Evolutionary conservation across 2,113 vertebrate species (phyloP).

Genomic region (Nematolebias whitei): DNA sequence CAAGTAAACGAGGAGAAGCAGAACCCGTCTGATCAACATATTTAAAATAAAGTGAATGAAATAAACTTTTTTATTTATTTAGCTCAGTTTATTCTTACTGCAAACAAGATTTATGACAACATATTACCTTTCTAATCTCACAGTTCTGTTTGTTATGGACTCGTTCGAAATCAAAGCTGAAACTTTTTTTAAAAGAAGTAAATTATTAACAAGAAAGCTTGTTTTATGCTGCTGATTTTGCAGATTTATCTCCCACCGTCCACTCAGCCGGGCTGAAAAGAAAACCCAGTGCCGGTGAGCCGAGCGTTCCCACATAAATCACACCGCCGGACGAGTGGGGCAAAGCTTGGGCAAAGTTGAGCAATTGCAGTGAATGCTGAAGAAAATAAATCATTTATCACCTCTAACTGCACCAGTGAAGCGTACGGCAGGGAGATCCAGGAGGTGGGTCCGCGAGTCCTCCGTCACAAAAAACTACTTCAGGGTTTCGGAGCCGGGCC

Average conservation of each 20-base stretch:
- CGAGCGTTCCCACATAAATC: conserved; percentile 64
- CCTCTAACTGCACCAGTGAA: conserved; percentile 49
- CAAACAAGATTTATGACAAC: background rate
- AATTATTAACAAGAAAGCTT: conserved; percentile 19
- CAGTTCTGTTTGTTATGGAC: background rate
- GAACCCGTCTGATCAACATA: too few relatives aligned
- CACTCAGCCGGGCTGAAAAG: conserved; percentile 26
- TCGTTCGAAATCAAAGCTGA: background rate
- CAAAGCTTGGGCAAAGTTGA: conserved; percentile 49
- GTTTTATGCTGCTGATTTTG: background rate
- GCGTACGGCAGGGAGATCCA: conserved; percentile 44
- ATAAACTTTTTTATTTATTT: too few relatives aligned
- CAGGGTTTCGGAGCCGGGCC: conserved; percentile 3
- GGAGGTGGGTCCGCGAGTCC: conserved; percentile 42
- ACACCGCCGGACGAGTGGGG: conserved; percentile 35
- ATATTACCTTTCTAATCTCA: background rate
- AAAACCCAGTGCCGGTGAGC: conserved; percentile 18
- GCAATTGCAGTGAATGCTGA: conserved; percentile 47
- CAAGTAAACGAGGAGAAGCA: too few relatives aligned
- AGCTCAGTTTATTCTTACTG: too few relatives aligned
- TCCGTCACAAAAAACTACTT: too few relatives aligned
- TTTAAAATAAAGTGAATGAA: too few relatives aligned
- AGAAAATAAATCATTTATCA: conserved; percentile 73
- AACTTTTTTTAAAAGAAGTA: background rate
- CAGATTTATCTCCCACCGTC: conserved; percentile 17